Percentiles rank a stretch among this genome's conserved stretches.
Conservation (phyloP, 2,888 invertebrate species). For the Morpho achilles region DNA sequence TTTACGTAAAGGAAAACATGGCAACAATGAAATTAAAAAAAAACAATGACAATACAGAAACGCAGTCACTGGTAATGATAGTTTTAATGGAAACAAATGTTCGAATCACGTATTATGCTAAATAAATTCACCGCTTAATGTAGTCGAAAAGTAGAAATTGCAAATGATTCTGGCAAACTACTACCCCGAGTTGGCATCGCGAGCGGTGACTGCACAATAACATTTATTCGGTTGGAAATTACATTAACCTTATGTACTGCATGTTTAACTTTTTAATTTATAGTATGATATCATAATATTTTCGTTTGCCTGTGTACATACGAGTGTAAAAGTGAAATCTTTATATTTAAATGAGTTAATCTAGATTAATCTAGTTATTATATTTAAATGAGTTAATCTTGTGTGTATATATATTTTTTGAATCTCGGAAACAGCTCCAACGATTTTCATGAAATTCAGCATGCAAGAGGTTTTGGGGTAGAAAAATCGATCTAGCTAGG, state of each 20-base stretch:
- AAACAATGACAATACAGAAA: slow-evolving; percentile 7
- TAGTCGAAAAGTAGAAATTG: slow-evolving; percentile 62
- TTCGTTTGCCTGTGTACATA: not conserved
- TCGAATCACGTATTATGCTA: slow-evolving; percentile 38
- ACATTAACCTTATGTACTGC: slow-evolving; percentile 18
- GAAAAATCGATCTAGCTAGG: no score
- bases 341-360: no score
- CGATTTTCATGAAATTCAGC: no score
- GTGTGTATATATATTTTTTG: no score
- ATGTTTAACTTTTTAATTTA: slow-evolving; percentile 15
- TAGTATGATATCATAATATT: not conserved
- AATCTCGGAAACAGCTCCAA: no score
- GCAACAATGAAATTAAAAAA: not conserved
- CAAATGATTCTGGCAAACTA: slow-evolving; percentile 58
- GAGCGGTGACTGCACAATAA: slow-evolving; percentile 20
- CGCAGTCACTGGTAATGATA: slow-evolving; percentile 22
- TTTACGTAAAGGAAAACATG: no score
- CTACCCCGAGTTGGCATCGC: slow-evolving; percentile 32
- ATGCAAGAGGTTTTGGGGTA: no score
- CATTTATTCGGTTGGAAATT: slow-evolving; percentile 24
- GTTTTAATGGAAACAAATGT: slow-evolving; percentile 36
- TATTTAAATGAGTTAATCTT: no score
- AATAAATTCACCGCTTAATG: slow-evolving; percentile 52
- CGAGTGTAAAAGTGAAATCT: no score
- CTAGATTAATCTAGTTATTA: no score